A percentile compares a stretch with the other conserved stretches of the same genome.
Conservation (phyloP, 2,797 vertebrate species). For the Aquila chrysaetos region DNA sequence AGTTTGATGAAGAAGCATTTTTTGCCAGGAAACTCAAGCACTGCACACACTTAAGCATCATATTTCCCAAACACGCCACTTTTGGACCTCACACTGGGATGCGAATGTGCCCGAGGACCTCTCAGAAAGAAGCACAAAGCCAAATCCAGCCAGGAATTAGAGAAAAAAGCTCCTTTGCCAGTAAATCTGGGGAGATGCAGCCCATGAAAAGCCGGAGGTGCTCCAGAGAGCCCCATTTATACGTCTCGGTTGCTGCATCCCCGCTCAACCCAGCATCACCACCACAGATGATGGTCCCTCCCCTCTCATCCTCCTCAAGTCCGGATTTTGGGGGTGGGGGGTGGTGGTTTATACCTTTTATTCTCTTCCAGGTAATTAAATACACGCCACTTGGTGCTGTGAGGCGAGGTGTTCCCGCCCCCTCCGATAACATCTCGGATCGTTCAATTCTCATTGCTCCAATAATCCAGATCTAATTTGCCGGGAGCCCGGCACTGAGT, state of each 20-base stretch:
- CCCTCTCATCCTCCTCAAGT: neutral
- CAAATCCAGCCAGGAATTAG: neutral
- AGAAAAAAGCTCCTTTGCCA: neutral
- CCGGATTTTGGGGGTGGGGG: fast-evolving
- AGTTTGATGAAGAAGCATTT: fast-evolving
- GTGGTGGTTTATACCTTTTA: neutral
- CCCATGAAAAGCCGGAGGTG: neutral
- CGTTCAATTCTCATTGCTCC: conserved; percentile 51
- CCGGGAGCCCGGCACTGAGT: neutral
- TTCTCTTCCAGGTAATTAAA: neutral
- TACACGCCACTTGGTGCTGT: neutral
- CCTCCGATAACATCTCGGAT: neutral
- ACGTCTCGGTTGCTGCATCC: fast-evolving
- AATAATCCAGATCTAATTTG: conserved; percentile 61
- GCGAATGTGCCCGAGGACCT: fast-evolving
- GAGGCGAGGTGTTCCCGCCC: neutral
- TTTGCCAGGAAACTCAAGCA: neutral
- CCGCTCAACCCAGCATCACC: neutral
- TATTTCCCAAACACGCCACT: fast-evolving
- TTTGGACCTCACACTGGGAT: fast-evolving
- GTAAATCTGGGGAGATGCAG: neutral
- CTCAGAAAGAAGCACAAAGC: fast-evolving
- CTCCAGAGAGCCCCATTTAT: fast-evolving
- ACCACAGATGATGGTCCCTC: fast-evolving
- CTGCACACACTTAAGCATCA: fast-evolving